phyloP scores from a whole-genome alignment of 2,113 vertebrate genomes.

The Falco punctatus region DNA sequence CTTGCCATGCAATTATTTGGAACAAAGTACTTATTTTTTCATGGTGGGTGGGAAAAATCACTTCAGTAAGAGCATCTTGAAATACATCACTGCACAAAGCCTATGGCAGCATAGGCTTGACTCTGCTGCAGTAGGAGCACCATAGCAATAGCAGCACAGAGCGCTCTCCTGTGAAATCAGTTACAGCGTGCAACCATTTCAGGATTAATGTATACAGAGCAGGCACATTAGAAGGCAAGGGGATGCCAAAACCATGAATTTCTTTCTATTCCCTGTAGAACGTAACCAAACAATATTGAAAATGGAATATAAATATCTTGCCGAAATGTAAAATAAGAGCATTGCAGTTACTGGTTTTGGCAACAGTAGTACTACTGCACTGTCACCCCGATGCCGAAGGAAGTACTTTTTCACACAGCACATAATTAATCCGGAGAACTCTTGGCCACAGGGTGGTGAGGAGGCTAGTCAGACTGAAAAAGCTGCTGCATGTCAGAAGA shows the following conservation, averaged over 20 bases:
- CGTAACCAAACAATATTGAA: not conserved
- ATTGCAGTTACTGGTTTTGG: not conserved
- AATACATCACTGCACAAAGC: not conserved
- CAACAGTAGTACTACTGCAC: too few relatives aligned
- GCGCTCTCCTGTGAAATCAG: not conserved
- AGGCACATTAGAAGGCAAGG: not conserved
- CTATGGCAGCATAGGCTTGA: not conserved
- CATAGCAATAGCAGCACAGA: not conserved
- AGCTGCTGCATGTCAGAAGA: not conserved
- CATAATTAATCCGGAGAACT: not conserved
- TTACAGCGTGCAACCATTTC: not conserved
- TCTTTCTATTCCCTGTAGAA: not conserved
- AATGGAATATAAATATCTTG: not conserved
- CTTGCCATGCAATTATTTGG: not conserved
- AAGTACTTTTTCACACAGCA: not conserved
- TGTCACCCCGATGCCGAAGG: not conserved
- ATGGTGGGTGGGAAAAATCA: not conserved
- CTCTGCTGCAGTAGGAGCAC: not conserved
- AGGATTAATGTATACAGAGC: not conserved
- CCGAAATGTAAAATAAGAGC: not conserved
- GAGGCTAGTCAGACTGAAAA: not conserved
- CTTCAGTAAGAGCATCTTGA: not conserved
- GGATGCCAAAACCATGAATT: not conserved
- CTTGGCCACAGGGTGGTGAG: not conserved
- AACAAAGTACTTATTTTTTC: not conserved